Evolutionary conservation across 1,140 invertebrate genomes (phyloP), one percentile per base, ranked within the genome.

Genomic region (Phenacoccus solenopsis): DNA sequence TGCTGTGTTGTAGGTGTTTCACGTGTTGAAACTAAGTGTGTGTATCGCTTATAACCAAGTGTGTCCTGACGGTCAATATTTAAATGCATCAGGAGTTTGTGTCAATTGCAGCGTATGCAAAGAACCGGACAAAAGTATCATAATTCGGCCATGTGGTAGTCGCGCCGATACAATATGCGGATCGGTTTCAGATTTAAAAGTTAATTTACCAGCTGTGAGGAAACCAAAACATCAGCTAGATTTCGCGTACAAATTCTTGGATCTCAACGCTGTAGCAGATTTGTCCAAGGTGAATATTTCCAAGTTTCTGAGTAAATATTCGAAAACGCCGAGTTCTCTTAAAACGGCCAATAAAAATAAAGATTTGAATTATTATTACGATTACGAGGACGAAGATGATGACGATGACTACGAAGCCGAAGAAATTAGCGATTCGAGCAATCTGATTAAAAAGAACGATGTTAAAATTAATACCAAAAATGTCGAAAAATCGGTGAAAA

Each of bases 131-230:
- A 78, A 78, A 28, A 77, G 74, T 64, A 82, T 85, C n/a, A 85
- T 87, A 5, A 73, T 84, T 24, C 81, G 81, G 69, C 86, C 86
- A 32, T 88, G 87, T 76, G 82, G 84, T 30, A 76, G 84, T 7
- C 83, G 87, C 77, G 77, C 83, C 28, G 85, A 88, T 77, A 85
- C 86, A 0, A 78, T 84, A 57, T 87, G 86, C 79, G 84, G 83
- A 3, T 81, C 84, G 1, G 76, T 87, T 1, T 82, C 81, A 21
- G 81, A 84, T 67, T 78, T 87, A 61, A 78, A 81, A 68, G 78
- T 85, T 61, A 81, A 82, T 75, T 83, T 82, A 76, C 82, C 82
- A 49, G 59, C 20, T 81, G 81, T 70, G 12, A 49, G 20, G 38
- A n/a, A 49, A 49, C 16, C 30, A 13, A 32, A 49, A 16, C 20